These are phyloP conservation scores for Pomatostomus ruficeps DNA, from an alignment of 2,113 vertebrate genomes.

Conservation along the genomic window DNA sequence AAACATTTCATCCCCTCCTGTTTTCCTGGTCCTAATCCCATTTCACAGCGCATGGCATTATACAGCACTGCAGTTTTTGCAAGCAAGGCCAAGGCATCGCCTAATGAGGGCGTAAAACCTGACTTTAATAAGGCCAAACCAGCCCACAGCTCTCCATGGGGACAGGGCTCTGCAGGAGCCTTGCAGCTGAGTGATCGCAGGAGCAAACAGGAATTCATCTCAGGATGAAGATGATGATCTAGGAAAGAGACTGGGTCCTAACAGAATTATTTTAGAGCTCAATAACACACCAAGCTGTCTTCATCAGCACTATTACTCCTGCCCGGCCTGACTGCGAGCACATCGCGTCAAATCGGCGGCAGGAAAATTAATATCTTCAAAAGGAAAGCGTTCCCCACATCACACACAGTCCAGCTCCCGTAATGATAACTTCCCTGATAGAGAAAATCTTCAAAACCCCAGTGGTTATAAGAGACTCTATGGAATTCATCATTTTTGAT, in stretches of 20 bases:
- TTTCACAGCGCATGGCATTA: not conserved
- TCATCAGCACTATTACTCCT: not conserved
- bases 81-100: not conserved
- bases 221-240: too few relatives aligned
- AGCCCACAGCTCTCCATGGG: fast-evolving
- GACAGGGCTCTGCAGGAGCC: not conserved
- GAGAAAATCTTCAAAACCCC: not conserved
- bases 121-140: not conserved
- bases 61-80: not conserved
- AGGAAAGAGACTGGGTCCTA: not conserved
- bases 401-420: not conserved
- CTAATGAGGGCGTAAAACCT: not conserved
- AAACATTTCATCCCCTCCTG: not conserved
- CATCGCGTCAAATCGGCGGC: not conserved
- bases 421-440: not conserved
- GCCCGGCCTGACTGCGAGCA: not conserved
- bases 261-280: conserved; percentile 17
- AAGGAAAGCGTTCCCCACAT: not conserved
- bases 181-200: not conserved
- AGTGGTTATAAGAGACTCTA: not conserved
- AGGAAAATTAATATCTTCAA: conserved; percentile 27
- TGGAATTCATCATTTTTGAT: not conserved
- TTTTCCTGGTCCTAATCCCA: not conserved
- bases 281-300: conserved; percentile 15
- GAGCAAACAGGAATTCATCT: not conserved